Evolutionary conservation across 1,140 invertebrate species (phyloP).

Genomic region (Campoletis sonorensis): DNA sequence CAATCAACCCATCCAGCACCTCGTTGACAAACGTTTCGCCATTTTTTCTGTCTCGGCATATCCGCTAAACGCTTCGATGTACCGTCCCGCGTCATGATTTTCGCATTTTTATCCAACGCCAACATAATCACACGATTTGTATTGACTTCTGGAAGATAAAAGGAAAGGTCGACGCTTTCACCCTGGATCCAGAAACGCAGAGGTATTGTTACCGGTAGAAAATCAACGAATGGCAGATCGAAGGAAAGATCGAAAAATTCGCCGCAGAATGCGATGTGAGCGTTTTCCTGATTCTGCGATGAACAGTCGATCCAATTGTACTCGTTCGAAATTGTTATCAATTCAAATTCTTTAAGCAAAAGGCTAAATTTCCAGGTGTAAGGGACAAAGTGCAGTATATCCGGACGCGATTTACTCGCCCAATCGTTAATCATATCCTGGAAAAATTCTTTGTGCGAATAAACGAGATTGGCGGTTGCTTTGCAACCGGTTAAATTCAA

Average conservation of each 20-base stretch:
- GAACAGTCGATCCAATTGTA: constrained; percentile 99
- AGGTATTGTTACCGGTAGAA: constrained; percentile 90
- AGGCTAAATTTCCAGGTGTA: constrained; percentile 97
- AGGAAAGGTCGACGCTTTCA: constrained; percentile 91
- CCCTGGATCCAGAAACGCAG: constrained; percentile 96
- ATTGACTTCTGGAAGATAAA: constrained; percentile 94
- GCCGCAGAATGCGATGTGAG: constrained; percentile 94
- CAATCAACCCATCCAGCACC: constrained; percentile 95
- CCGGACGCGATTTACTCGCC: constrained; percentile 92
- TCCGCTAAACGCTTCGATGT: constrained; percentile 78
- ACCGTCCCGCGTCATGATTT: constrained; percentile 88
- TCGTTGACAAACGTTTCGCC: constrained; percentile 90
- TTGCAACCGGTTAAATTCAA: constrained; percentile 95
- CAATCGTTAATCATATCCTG: constrained; percentile 98
- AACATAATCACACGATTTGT: constrained; percentile 89
- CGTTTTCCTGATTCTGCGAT: constrained; percentile 95
- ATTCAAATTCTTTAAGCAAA: constrained; percentile 95
- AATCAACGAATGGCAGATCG: constrained; percentile 94
- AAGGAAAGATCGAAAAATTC: constrained; percentile 95
- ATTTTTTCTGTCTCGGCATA: constrained; percentile 83
- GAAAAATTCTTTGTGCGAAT: constrained; percentile 96
- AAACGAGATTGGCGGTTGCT: constrained; percentile 93
- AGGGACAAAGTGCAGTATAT: constrained; percentile 96
- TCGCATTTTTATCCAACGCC: constrained; percentile 93
- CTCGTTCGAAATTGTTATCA: constrained; percentile 96